phyloP scores from a whole-genome alignment of 1,140 invertebrate species.

The Rhizoglyphus robini region DNA sequence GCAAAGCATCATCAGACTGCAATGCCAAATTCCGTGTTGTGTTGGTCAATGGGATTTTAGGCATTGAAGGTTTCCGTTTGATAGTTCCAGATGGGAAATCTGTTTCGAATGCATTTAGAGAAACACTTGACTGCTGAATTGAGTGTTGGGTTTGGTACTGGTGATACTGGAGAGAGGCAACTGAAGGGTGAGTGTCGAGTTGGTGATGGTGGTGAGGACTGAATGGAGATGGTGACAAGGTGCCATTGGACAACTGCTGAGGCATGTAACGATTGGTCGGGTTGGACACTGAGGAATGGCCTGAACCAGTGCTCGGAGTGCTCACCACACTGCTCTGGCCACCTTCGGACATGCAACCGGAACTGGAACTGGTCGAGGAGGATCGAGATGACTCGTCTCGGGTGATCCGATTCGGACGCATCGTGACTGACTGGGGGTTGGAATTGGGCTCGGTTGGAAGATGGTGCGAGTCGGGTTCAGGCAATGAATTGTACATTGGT shows the following conservation, averaged over 20 bases:
- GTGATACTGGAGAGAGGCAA: too few relatives aligned
- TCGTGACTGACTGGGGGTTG: neutral
- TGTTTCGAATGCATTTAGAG: slow-evolving; percentile 48
- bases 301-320: slow-evolving; percentile 37
- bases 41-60: slow-evolving; percentile 69
- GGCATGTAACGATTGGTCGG: slow-evolving; percentile 31
- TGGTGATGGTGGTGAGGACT: neutral
- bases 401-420: slow-evolving; percentile 12
- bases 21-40: slow-evolving; percentile 56
- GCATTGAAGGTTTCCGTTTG: slow-evolving; percentile 30
- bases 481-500: too few relatives aligned
- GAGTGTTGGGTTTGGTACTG: slow-evolving; percentile 19
- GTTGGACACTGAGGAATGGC: neutral
- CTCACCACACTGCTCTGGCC: slow-evolving; percentile 40
- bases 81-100: slow-evolving; percentile 47
- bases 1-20: slow-evolving; percentile 25
- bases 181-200: neutral
- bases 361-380: slow-evolving; percentile 26
- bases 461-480: too few relatives aligned
- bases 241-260: slow-evolving; percentile 44
- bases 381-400: slow-evolving; percentile 27
- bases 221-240: neutral
- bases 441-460: neutral
- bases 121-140: neutral
- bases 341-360: slow-evolving; percentile 31